Conservation (phyloP, 2,797 vertebrate species). For the Myotis vivesi region DNA sequence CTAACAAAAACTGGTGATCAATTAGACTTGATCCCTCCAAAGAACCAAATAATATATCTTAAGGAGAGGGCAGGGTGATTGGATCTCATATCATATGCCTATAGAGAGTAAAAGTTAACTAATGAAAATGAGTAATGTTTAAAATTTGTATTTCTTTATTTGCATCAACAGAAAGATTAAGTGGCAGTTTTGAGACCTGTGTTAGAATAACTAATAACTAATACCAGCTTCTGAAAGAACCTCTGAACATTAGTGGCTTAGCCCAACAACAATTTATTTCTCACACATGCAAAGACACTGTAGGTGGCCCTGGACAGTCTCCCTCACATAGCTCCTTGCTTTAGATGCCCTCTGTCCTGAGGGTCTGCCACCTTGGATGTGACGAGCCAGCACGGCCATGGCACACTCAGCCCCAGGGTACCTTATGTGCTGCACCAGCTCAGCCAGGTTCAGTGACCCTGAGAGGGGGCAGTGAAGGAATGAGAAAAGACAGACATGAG, state of each 20-base stretch:
- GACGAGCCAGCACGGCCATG: too few species aligned
- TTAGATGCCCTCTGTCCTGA: background rate
- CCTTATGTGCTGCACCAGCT: too few species aligned
- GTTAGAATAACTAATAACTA: background rate
- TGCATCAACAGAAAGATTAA: background rate
- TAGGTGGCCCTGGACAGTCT: background rate
- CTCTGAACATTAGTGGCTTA: background rate
- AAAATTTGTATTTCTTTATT: background rate
- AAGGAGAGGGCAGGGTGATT: background rate
- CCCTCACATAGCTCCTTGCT: background rate
- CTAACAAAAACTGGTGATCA: background rate
- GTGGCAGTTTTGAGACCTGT: background rate
- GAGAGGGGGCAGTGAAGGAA: too few species aligned
- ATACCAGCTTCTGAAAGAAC: background rate
- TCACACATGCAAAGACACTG: background rate
- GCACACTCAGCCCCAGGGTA: too few species aligned
- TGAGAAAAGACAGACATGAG: too few species aligned
- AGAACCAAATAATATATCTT: background rate
- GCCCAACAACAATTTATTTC: background rate
- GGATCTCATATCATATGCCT: background rate
- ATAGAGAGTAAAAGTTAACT: background rate
- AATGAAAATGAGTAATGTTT: background rate
- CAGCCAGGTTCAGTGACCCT: too few species aligned
- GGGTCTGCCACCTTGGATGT: background rate
- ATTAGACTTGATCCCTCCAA: background rate